Conservation (phyloP, 2,888 invertebrate genomes). For the Bibio marci region DNA sequence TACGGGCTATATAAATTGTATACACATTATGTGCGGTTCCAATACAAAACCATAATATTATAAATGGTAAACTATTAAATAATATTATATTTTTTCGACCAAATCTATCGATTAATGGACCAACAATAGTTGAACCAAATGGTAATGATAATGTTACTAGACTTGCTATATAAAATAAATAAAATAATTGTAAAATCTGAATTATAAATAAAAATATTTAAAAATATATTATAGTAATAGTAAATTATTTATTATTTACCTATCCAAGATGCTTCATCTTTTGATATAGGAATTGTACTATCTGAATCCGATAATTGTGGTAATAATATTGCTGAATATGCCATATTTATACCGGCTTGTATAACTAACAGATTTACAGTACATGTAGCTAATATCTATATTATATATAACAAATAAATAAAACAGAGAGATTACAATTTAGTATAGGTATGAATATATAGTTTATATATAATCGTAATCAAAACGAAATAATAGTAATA, state of each 20-base stretch:
- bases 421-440: no score
- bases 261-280: conserved; percentile 37
- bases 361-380: conserved; percentile 32
- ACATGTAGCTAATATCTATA: conserved; percentile 29
- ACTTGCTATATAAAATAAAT: conserved; percentile 25
- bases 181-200: conserved; percentile 12
- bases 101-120: conserved; percentile 37
- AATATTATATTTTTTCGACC: conserved; percentile 33
- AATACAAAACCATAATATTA: conserved; percentile 32
- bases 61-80: conserved; percentile 27
- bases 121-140: conserved; percentile 33
- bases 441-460: no score
- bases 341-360: conserved; percentile 39
- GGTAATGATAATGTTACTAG: conserved; percentile 36
- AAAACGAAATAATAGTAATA: no score
- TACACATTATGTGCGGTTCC: conserved; percentile 27
- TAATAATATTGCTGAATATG: conserved; percentile 36
- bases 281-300: conserved; percentile 26
- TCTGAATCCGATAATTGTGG: conserved; percentile 30
- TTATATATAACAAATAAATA: no score
- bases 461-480: no score
- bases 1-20: conserved; percentile 32
- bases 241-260: conserved; percentile 29
- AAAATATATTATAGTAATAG: no score
- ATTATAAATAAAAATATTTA: conserved; percentile 16